Percentiles rank a stretch among this genome's conserved stretches.
These are phyloP conservation scores for Stegophylla sp. DNA, from an alignment of 2,888 invertebrate genomes.

Conservation along the genomic window DNA sequence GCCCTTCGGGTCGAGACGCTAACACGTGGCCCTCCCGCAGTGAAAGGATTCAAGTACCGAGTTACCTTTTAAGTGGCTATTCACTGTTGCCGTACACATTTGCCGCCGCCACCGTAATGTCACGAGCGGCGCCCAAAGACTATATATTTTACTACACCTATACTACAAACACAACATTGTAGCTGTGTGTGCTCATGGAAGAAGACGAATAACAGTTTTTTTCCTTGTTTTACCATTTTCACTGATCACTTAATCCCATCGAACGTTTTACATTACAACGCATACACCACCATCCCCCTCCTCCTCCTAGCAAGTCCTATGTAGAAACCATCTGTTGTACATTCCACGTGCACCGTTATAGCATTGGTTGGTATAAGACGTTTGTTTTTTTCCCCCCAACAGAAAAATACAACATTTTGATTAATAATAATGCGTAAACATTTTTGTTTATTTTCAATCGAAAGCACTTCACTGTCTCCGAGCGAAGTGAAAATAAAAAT, in stretches of 20 bases:
- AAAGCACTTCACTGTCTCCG: background rate
- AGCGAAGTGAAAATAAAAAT: constrained; percentile 23
- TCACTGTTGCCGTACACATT: too few species aligned
- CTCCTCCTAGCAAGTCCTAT: background rate
- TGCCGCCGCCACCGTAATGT: background rate
- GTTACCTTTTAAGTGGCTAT: constrained; percentile 30
- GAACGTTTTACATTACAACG: constrained; percentile 38
- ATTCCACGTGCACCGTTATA: too few species aligned
- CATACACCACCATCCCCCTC: constrained; percentile 1
- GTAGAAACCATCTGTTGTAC: constrained; percentile 49
- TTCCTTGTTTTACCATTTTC: constrained; percentile 20
- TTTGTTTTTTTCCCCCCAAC: background rate
- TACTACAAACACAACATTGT: too few species aligned
- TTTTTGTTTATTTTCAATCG: background rate
- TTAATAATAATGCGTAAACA: background rate
- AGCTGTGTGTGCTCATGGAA: background rate
- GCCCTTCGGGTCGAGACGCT: constrained; percentile 5
- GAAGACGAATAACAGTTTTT: constrained; percentile 33
- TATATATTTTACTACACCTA: background rate
- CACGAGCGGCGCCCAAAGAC: background rate
- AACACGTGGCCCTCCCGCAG: constrained; percentile 41
- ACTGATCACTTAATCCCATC: constrained; percentile 46
- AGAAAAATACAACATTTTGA: background rate
- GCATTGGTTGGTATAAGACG: too few species aligned
- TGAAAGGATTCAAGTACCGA: constrained; percentile 36